Conservation (phyloP, 2,888 invertebrate species). For the Athalia cordata region DNA sequence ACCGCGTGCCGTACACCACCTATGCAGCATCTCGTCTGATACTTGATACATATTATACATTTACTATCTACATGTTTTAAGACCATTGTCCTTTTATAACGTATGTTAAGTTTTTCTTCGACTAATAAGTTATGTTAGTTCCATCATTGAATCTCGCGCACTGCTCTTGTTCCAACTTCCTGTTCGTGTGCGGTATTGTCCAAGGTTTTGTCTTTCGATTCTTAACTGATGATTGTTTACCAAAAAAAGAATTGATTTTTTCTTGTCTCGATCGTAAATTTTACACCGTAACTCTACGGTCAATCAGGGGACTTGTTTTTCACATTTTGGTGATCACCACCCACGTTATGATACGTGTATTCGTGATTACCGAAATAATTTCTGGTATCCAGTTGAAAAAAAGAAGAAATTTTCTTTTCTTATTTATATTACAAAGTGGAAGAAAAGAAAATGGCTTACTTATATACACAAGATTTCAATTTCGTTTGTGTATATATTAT, state of each 20-base stretch:
- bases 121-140: neutral
- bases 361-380: too few species aligned
- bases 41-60: neutral
- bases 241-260: too few species aligned
- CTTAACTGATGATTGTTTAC: too few species aligned
- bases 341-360: too few species aligned
- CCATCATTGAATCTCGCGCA: neutral
- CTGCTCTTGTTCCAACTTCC: neutral
- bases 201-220: too few species aligned
- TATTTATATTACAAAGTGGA: neutral
- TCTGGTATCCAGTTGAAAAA: too few species aligned
- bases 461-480: neutral
- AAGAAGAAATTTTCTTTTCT: too few species aligned
- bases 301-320: too few species aligned
- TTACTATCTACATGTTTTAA: neutral
- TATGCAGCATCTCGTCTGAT: conserved; percentile 25
- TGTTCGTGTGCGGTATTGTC: too few species aligned
- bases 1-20: neutral
- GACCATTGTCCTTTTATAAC: conserved; percentile 4
- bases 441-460: neutral
- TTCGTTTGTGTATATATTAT: neutral
- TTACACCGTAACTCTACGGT: too few species aligned
- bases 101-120: neutral
- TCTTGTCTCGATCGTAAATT: too few species aligned
- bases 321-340: too few species aligned